Base-by-base conservation (phyloP, 2,113 vertebrate species). In the Ciconia stormi region DNA sequence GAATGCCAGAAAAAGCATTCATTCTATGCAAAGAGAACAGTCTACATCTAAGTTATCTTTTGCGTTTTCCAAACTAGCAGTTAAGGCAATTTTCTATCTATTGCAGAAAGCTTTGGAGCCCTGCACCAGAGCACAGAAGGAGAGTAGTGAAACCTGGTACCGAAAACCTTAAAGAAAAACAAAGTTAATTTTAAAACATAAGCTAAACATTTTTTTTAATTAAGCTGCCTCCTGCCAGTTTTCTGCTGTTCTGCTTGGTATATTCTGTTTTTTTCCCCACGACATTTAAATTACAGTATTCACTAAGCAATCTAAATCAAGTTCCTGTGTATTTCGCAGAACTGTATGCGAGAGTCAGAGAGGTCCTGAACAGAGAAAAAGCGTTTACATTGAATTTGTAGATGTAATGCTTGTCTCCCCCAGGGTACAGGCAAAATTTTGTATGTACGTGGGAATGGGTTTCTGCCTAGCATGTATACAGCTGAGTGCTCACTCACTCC, bases 401-500 rank as follows among this genome's bases (percentile, higher is more conserved):
- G 52, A 32, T 23, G 1, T 19, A 84, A 44, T 2, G 18, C 11
- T 8, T n/a, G 36, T 29, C 13, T 34, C 21, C 16, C 40, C 7
- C 42, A 42, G 49, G 38, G 42, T 12, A 40, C 1, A 3, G 66
- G 29, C 50, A 81, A 21, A 11, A 21, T 12, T 23, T 5, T 4
- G 19, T 34, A 0, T 5, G 46, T 2, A 36, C 7, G 1, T 7
- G 79, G 69, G 17, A n/a, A 53, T 0, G 16, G 47, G 62, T 16
- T 53, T n/a, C 4, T 74, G 82, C 29, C 83, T n/a, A 6, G 7
- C 38, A 50, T 3, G 1, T 16, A 2, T 11, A 7, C 1, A 36
- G 50, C 50, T 10, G 38, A 70, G 55, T 0, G 84, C 73, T 89
- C 56, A 91, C 98, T 98, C 89, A 99, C 99, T 98, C 2, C 94